phyloP scores from a whole-genome alignment of 1,140 invertebrate species.

The Contarinia nasturtii region DNA sequence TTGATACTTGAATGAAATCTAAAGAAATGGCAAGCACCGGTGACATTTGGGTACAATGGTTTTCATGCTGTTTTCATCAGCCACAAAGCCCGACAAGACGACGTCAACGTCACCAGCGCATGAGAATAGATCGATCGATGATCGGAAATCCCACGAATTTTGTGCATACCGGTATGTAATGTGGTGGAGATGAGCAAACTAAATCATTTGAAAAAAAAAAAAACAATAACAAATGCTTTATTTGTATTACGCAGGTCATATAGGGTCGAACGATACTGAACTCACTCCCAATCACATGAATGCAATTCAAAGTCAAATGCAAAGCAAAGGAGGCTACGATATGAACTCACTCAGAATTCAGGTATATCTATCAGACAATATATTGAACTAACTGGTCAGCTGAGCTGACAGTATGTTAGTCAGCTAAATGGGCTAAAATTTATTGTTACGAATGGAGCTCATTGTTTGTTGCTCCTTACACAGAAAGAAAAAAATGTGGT shows the following conservation, averaged over 20 bases:
- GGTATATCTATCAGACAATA: no score
- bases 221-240: background rate
- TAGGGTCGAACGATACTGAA: constrained; percentile 71
- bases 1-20: no score
- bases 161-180: constrained; percentile 48
- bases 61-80: constrained; percentile 63
- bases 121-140: constrained; percentile 79
- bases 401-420: no score
- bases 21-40: constrained; percentile 40
- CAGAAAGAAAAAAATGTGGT: no score
- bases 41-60: constrained; percentile 70
- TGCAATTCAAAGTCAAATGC: constrained; percentile 69
- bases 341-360: constrained; percentile 37
- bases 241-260: constrained; percentile 25
- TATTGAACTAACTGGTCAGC: no score
- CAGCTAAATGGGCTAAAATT: no score
- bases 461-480: no score
- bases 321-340: constrained; percentile 73
- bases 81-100: constrained; percentile 40
- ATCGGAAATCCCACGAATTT: constrained; percentile 84
- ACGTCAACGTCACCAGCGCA: constrained; percentile 29
- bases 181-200: background rate
- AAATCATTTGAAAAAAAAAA: background rate
- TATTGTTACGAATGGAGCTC: no score
- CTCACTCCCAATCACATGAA: constrained; percentile 50